phyloP scores from a whole-genome alignment of 2,113 vertebrate species.

The Porphyrio hochstetteri region DNA sequence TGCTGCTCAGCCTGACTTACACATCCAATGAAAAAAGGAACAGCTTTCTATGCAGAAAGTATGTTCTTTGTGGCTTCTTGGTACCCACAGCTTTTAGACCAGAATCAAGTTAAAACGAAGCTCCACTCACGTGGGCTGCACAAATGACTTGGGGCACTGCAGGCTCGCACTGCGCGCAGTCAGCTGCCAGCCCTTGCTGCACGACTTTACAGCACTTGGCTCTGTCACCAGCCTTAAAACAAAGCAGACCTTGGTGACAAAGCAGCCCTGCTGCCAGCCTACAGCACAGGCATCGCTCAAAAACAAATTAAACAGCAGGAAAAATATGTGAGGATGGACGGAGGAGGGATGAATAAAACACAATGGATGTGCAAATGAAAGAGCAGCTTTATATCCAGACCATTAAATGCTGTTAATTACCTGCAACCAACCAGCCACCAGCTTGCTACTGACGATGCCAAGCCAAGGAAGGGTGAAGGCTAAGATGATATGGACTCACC shows the following conservation, averaged over 20 bases:
- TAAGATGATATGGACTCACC: constrained; percentile 68
- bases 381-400: neutral
- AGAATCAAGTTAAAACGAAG: neutral
- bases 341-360: neutral
- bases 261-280: constrained; percentile 23
- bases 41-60: neutral
- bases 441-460: neutral
- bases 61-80: neutral
- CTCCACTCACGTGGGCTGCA: neutral
- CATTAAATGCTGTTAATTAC: constrained; percentile 16
- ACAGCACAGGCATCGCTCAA: neutral
- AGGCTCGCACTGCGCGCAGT: neutral
- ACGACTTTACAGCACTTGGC: neutral
- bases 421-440: neutral
- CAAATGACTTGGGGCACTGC: neutral
- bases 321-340: constrained; percentile 4
- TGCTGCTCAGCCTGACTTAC: neutral
- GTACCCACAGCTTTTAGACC: neutral
- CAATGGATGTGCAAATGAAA: neutral
- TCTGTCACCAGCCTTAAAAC: constrained; percentile 3
- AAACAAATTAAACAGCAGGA: constrained; percentile 33
- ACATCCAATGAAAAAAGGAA: neutral
- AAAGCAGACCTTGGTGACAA: neutral
- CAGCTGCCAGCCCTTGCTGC: constrained; percentile 4
- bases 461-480: neutral